Evolutionary conservation across 2,113 vertebrate genomes (phyloP), one percentile per base, ranked within the genome.

Genomic region (Taurulus bubalis): DNA sequence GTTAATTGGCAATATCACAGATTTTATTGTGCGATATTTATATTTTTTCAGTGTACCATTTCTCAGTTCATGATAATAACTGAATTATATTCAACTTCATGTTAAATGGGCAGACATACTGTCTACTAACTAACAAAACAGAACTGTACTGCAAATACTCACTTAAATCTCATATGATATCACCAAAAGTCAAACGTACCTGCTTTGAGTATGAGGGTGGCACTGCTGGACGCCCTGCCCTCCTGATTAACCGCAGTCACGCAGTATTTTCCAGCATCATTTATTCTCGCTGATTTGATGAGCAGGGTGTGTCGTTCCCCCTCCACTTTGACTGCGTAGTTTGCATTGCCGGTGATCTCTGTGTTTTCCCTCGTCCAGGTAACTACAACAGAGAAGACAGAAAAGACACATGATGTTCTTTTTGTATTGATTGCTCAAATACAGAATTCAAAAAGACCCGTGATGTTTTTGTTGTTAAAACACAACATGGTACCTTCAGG

Each of bases 241-340:
- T 96, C 92, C 84, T 99, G 96, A 32, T 99, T 99, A 76, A 93
- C 93, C 3, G 98, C 98, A 0, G 95, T 97, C 47, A 97, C 96
- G 0, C 88, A 95, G 83, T 98, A 99, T 53, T 94, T 96, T 3
- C 98, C 98, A 0, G 95, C 95, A 10, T 99, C 97, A 1, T 87
- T 91, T 0, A 83, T 87, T 89, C 94, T 95, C 11, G 95, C 95
- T 16, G 95, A 95, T 83, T 94, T 95, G 59, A 99, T 95, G 74
- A 97, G 91, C 87, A 99, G 90, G 2, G 95, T 97, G 36, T 99
- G 97, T 0, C 98, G 94, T 87, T 99, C 98, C 0, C 98, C 98
- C 79, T 99, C 98, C 0, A 95, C 95, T 80, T 98, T 97, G 72
- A 98, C 94, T 45, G 95, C 90, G 34, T 95, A 94, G 22, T 95